Base-by-base conservation (phyloP, 2,888 invertebrate species). In the Diabrotica balteata region DNA sequence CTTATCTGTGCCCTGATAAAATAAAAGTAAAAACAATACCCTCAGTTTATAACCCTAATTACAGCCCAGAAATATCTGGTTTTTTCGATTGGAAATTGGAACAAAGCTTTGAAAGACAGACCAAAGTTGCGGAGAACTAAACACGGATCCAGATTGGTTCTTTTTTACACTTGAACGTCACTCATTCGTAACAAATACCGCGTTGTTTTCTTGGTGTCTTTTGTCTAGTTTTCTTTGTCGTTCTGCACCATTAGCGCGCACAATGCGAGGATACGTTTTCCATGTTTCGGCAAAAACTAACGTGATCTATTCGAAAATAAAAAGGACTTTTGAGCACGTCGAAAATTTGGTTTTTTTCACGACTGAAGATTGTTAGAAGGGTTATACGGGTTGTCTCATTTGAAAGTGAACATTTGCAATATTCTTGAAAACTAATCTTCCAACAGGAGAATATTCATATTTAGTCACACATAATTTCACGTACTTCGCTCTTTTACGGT, bases 161-260 rank as follows among this genome's bases (percentile, higher is more conserved):
- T 63, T 69, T 66, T 59, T 62, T 59, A 59, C 62, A 62, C 63
- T 63, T 59, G 66, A 69, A 69, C 47, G 69, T 66, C 66, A 63
- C 51, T 66, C 66, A 66, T 63, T 69, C 66, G 68, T 62, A 69
- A 63, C 63, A 59, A 69, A 69, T 58, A 58, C 63, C 17, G 50
- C 59, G 46, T 69, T 69, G 68, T 68, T 66, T 69, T 66, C 58
- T 59, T 55, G 22, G 32, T 50, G 68, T 50, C 66, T 61, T 69
- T 69, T 69, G 69, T 69, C 63, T 66, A 59, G 49, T 46, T 44
- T 62, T 53, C 53, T 62, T 62, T 62, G 61, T 61, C 61, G 50
- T 58, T 58, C 58, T 64, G 61, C 53, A 50, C 60, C 64, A 68
- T 68, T 68, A 64, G 64, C 52, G 51, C 68, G 57, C 55, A 68